phyloP scores from a whole-genome alignment of 1,140 invertebrate species.

The Drosophila mayri region DNA sequence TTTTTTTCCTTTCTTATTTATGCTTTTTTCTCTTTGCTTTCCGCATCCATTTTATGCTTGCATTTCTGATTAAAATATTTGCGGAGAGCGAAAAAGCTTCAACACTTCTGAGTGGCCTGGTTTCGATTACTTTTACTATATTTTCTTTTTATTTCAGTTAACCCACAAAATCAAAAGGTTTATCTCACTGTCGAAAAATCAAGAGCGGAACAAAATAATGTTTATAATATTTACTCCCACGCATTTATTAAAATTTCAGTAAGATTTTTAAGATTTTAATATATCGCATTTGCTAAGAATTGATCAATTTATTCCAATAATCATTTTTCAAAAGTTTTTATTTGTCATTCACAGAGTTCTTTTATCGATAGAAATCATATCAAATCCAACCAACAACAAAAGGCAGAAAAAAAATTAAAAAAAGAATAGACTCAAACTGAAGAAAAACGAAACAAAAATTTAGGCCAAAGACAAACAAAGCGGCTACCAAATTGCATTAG shows the following conservation, averaged over 20 bases:
- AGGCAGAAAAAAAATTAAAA: background rate
- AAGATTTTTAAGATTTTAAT: no score
- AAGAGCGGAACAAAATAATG: no score
- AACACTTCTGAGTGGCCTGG: slow-evolving; percentile 35
- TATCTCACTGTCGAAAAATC: no score
- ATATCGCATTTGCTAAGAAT: background rate
- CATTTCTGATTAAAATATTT: slow-evolving; percentile 49
- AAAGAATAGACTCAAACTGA: slow-evolving; percentile 18
- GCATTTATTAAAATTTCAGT: no score
- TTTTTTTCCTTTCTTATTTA: slow-evolving; percentile 3
- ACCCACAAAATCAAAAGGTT: background rate
- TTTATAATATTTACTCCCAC: background rate
- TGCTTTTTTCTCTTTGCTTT: background rate
- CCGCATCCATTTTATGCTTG: slow-evolving; percentile 4
- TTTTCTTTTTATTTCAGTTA: slow-evolving; percentile 9
- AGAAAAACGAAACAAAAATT: slow-evolving; percentile 48
- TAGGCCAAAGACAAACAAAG: slow-evolving; percentile 79
- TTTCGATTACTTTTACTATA: slow-evolving; percentile 32
- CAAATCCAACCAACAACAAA: slow-evolving; percentile 17
- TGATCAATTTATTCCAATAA: background rate
- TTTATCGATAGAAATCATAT: slow-evolving; percentile 10
- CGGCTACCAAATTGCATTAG: slow-evolving; percentile 78
- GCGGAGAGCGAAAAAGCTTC: slow-evolving; percentile 20
- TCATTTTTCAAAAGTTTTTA: background rate
- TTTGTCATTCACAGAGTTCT: background rate